Percentiles rank a stretch among this genome's conserved stretches.
Conservation (phyloP, 2,888 invertebrate genomes). For the Athalia cordata region DNA sequence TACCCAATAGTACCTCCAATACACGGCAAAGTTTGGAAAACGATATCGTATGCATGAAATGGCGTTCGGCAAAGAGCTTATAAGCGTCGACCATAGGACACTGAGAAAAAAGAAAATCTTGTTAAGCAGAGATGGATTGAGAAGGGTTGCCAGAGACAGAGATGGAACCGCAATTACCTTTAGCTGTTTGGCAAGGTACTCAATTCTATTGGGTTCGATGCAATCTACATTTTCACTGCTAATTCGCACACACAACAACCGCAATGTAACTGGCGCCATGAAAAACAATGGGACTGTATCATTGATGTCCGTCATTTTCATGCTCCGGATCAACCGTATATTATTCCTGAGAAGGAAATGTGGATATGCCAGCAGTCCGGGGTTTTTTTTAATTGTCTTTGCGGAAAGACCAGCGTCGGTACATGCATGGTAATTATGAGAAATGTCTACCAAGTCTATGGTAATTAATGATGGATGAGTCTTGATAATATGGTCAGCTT, state of each 20-base stretch:
- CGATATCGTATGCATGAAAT: conserved; percentile 1
- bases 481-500: neutral
- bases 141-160: neutral
- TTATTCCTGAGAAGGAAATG: neutral
- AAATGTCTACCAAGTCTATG: neutral
- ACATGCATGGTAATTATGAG: neutral
- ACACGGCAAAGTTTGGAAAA: neutral
- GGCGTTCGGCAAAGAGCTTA: neutral
- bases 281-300: conserved; percentile 10
- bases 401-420: neutral
- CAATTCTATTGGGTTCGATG: conserved; percentile 3
- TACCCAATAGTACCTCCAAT: conserved; percentile 26
- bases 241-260: neutral
- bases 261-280: neutral
- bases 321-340: neutral
- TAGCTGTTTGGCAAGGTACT: neutral
- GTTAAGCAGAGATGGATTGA: neutral
- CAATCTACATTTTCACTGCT: neutral
- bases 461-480: neutral
- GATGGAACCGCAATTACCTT: neutral
- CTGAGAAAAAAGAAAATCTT: neutral
- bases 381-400: neutral
- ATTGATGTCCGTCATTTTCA: neutral
- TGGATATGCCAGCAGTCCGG: neutral
- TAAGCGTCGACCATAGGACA: neutral